phyloP scores from a whole-genome alignment of 2,113 vertebrate species.

The Terrapene triunguis region DNA sequence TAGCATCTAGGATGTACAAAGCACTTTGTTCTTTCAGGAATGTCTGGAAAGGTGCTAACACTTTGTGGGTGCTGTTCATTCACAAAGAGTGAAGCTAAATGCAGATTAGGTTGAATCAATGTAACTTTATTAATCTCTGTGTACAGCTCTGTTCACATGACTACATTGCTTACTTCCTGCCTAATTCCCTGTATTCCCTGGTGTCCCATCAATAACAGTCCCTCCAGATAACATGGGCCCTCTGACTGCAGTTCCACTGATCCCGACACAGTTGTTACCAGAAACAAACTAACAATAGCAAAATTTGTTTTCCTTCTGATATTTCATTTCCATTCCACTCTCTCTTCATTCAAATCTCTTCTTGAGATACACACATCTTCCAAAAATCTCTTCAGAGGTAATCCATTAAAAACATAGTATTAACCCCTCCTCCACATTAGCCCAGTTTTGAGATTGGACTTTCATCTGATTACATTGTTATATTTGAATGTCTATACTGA shows the following conservation, averaged over 20 bases:
- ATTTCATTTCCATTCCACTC: neutral
- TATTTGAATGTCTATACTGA: neutral
- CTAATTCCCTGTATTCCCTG: neutral
- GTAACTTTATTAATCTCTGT: neutral
- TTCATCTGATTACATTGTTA: neutral
- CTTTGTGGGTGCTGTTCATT: neutral
- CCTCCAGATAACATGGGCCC: neutral
- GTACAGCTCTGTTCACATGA: neutral
- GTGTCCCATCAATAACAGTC: neutral
- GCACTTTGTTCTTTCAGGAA: neutral
- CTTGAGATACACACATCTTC: neutral
- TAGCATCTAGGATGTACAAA: neutral
- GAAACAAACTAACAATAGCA: neutral
- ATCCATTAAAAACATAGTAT: neutral
- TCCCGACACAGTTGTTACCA: neutral
- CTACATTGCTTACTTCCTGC: neutral
- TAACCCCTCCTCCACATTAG: neutral
- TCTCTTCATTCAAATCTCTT: neutral
- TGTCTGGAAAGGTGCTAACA: neutral
- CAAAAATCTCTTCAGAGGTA: fast-evolving
- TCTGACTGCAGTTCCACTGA: neutral
- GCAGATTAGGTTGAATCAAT: neutral
- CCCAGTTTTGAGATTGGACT: neutral
- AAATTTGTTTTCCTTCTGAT: neutral
- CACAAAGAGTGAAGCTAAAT: neutral